Base-by-base conservation (phyloP, 2,797 vertebrate genomes). In the Selene dorsalis region DNA sequence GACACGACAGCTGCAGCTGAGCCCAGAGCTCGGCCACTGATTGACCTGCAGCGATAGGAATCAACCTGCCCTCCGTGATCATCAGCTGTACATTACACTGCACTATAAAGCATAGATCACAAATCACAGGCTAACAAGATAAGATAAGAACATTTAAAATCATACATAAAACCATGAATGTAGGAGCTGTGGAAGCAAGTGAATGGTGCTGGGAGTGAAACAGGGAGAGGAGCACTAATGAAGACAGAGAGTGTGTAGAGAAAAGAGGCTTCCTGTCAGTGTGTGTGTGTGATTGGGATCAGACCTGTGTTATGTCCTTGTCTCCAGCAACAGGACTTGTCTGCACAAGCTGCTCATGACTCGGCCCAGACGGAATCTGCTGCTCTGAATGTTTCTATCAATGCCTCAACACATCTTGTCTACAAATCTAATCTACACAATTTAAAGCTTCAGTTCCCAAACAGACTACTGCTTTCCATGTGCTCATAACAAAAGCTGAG, bases 361-460 rank as follows among this genome's bases (percentile, higher is more conserved):
- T 91, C 22, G 82, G 74, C 79, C 85, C 80, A 75, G 89, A 85
- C 75, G 79, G 82, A 93, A 92, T 91, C 90, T 82, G 87, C 87
- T 76, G 80, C 86, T 85, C 79, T 77, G 39, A 85, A 89, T 79
- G 80, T 89, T 90, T 87, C 87, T 83, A 58, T 87, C 88, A 83
- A 72, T 84, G 86, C 84, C 77, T 88, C 73, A 56, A 74, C 86
- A 87, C 81, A 92, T 90, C 84, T 89, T 13, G 67, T 84, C 87
- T 80, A n/a, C 83, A 87, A 87, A 91, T 91, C 89, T 87, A 86
- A 89, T 89, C 92, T 88, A 64, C 74, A 86, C 38, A 80, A 88
- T 32, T 56, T 38, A 30, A 78, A 77, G 63, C 74, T 32, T 16
- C 0, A 20, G 38, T 60, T 79, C 69, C 82, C 61, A 73, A 83